Conservation (phyloP, 2,797 vertebrate genomes). For the Microtus californicus region DNA sequence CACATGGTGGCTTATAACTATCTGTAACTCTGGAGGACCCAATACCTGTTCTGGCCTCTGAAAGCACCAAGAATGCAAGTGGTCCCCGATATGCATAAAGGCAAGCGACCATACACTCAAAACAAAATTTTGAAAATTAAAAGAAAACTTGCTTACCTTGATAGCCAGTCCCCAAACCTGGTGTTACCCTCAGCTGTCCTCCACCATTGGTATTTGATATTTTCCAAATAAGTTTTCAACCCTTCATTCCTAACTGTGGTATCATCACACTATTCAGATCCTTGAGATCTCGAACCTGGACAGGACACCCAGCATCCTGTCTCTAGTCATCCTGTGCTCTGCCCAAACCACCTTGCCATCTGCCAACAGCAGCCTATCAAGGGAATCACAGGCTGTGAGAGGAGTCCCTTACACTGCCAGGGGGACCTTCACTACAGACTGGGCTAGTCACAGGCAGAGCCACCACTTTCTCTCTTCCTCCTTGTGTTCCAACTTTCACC, state of each 20-base stretch:
- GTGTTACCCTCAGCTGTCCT: background rate
- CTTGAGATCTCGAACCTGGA: background rate
- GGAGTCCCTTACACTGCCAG: background rate
- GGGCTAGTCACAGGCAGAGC: too few relatives aligned
- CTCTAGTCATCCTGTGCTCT: background rate
- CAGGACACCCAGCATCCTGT: background rate
- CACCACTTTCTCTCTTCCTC: background rate
- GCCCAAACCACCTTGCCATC: background rate
- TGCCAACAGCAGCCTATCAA: background rate
- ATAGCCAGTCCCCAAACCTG: background rate
- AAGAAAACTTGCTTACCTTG: background rate
- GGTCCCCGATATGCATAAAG: background rate
- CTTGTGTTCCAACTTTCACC: background rate
- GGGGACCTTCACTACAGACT: background rate
- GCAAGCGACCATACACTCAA: background rate
- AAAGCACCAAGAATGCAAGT: background rate
- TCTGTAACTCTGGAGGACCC: background rate
- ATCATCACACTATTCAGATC: background rate
- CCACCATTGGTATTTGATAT: background rate
- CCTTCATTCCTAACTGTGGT: background rate
- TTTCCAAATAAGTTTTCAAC: background rate
- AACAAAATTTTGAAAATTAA: background rate
- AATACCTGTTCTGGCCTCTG: background rate
- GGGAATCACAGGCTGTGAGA: background rate
- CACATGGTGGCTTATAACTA: background rate